These are phyloP conservation scores for Trichogramma evanescens DNA, from an alignment of 2,888 invertebrate genomes.

Conservation along the genomic window DNA sequence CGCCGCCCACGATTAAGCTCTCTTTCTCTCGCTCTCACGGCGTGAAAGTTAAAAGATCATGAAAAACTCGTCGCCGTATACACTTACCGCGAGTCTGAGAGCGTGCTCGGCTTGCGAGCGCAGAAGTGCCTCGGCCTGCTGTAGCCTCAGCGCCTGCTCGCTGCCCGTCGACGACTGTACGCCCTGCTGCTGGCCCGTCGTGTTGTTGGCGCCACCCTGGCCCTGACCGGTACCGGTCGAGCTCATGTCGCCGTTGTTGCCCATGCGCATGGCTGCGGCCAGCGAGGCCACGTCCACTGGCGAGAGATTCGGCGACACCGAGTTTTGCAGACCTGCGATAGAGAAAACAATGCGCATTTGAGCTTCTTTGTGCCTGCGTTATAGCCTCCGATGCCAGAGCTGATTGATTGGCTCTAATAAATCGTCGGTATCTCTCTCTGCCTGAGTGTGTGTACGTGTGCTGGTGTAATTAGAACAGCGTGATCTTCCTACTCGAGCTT, in stretches of 20 bases:
- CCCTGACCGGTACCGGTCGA: constrained; percentile 39
- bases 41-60: too few species aligned
- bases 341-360: neutral
- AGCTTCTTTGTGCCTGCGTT: too few species aligned
- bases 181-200: constrained; percentile 34
- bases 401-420: too few species aligned
- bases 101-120: constrained; percentile 82
- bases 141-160: constrained; percentile 58
- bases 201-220: constrained; percentile 38
- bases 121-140: constrained; percentile 72
- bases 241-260: constrained; percentile 46
- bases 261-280: constrained; percentile 49
- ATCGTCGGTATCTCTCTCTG: too few species aligned
- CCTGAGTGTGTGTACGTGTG: neutral
- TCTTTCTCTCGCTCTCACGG: too few species aligned
- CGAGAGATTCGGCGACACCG: constrained; percentile 45
- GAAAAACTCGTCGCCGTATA: neutral
- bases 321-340: constrained; percentile 41
- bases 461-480: constrained; percentile 30
- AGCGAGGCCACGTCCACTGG: constrained; percentile 45
- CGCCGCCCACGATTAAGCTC: too few species aligned
- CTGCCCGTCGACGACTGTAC: constrained; percentile 40
- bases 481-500: constrained; percentile 20
- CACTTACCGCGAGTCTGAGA: constrained; percentile 65
- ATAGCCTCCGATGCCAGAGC: too few species aligned